phyloP scores from a whole-genome alignment of 2,797 vertebrate genomes.

The Coracias cyanogaster region DNA sequence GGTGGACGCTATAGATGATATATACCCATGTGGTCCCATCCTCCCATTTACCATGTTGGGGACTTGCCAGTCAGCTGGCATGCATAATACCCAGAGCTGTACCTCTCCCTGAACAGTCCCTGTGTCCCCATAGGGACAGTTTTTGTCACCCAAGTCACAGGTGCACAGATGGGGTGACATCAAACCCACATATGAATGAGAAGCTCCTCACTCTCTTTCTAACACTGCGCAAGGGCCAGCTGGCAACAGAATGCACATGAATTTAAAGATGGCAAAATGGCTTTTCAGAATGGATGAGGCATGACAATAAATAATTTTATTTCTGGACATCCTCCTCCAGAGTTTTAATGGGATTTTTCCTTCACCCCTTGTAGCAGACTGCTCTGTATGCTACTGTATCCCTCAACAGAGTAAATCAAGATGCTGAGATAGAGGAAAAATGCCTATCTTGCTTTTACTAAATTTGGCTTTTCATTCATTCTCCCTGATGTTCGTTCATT shows the following conservation, averaged over 20 bases:
- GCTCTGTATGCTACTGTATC: not conserved
- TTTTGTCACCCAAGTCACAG: not conserved
- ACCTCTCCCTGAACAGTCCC: not conserved
- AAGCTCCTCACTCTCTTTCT: not conserved
- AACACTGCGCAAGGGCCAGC: not conserved
- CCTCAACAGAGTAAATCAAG: not conserved
- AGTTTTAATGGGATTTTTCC: constrained; percentile 2
- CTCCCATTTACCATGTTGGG: not conserved
- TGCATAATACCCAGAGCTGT: not conserved
- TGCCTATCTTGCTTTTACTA: not conserved
- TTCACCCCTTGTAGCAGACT: not conserved
- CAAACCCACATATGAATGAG: not conserved
- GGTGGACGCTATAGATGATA: not conserved
- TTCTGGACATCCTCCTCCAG: constrained; percentile 1
- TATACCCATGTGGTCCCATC: not conserved
- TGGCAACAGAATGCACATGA: not conserved
- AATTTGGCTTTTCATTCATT: not conserved
- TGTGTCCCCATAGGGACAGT: not conserved
- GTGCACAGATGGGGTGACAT: not conserved
- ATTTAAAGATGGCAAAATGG: constrained; percentile 3
- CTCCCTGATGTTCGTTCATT: not conserved
- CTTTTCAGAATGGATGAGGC: not conserved
- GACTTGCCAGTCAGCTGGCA: not conserved
- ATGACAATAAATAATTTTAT: not conserved
- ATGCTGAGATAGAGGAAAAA: constrained; percentile 2